These are phyloP conservation scores for Phortica okadai DNA, from an alignment of 2,888 invertebrate genomes.

Conservation along the genomic window DNA sequence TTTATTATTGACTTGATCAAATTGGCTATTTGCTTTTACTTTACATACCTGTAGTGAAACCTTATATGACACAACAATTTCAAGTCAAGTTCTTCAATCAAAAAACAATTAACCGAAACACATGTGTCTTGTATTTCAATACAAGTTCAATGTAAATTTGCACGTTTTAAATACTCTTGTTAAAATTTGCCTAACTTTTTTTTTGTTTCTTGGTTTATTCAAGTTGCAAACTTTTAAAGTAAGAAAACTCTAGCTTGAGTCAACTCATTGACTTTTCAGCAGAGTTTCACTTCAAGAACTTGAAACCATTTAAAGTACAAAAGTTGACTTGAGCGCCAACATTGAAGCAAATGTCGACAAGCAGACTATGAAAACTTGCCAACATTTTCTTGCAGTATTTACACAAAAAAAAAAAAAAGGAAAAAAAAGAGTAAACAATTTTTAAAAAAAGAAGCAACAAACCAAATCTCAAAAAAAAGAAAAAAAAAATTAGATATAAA, in stretches of 20 bases:
- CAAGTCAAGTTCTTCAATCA: no score
- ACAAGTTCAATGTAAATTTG: no score
- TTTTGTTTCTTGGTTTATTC: no score
- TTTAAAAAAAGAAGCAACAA: neutral
- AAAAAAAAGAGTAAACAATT: neutral
- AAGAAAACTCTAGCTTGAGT: neutral
- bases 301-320: conserved; percentile 1
- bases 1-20: no score
- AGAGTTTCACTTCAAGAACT: conserved; percentile 2
- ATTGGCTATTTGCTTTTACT: no score
- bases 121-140: no score
- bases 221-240: conserved; percentile 1
- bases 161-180: no score
- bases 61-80: no score
- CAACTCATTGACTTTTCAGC: conserved; percentile 6
- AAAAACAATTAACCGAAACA: no score
- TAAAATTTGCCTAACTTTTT: no score
- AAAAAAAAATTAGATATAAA: conserved; percentile 20
- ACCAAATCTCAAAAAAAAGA: neutral
- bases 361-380: neutral
- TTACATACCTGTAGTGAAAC: no score
- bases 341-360: neutral
- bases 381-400: conserved; percentile 6
- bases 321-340: neutral
- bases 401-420: neutral